Percentiles rank a stretch among this genome's conserved stretches.
Evolutionary conservation across 2,113 vertebrate genomes (phyloP).

Genomic region (Diadophis punctatus): DNA sequence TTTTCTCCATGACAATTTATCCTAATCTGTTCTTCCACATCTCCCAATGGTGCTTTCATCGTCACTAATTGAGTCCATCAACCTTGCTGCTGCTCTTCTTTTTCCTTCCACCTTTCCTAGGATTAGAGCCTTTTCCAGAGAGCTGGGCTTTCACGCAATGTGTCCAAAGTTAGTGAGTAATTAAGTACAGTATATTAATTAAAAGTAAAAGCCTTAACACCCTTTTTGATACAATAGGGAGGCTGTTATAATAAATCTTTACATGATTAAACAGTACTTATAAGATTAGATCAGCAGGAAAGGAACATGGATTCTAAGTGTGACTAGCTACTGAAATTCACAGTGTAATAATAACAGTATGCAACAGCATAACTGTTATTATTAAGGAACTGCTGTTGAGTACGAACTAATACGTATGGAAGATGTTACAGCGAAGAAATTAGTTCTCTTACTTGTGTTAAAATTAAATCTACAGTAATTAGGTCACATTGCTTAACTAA

Average conservation of each 20-base stretch:
- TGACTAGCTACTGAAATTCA: slow-evolving; percentile 21
- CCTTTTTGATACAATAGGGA: neutral
- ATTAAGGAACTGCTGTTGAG: neutral
- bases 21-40: neutral
- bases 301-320: neutral
- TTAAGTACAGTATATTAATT: neutral
- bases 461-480: slow-evolving; percentile 40
- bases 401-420: neutral
- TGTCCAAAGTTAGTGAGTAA: neutral
- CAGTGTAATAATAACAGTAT: neutral
- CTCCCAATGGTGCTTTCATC: neutral
- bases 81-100: neutral
- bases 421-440: slow-evolving; percentile 22
- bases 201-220: neutral
- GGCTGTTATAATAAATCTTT: neutral
- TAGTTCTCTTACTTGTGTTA: slow-evolving; percentile 31
- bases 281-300: neutral
- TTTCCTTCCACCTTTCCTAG: neutral
- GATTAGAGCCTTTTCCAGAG: neutral
- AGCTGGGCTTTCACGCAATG: neutral
- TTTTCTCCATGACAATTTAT: neutral
- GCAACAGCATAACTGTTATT: neutral
- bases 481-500: slow-evolving; percentile 38
- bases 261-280: neutral
- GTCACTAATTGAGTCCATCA: neutral